Evolutionary conservation across 2,113 vertebrate genomes (phyloP), one percentile per base, ranked within the genome.

Genomic region (Bubo bubo): DNA sequence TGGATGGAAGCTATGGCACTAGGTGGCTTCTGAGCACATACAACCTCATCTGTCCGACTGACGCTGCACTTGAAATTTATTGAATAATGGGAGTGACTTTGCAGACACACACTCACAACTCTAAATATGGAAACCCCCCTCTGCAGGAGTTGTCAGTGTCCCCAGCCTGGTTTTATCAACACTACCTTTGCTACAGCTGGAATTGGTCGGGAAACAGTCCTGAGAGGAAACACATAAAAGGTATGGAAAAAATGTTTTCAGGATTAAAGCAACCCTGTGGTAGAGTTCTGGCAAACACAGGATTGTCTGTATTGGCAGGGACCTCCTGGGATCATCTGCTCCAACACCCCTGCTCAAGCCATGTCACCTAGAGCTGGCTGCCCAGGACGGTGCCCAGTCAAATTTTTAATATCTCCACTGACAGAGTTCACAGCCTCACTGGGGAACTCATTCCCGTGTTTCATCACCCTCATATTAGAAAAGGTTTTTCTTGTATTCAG

Each of bases 1-100:
- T 5, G 4, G 68, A 14, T 75, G 75, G 84, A 72, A 91, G 79
- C 88, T 90, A 93, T 77, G 79, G 84, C 80, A 88, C 55, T 96
- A 94, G 76, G 88, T 26, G 4, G 86, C 71, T 72, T 94, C 77
- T 77, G 62, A 91, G 71, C 16, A 67, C 43, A 56, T 49, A 67
- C 26, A 34, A 26, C 22, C 50, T 73, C 52, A 47, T 88, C 59
- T 83, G 35, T 41, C 76, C 87, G 55, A 67, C 35, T 72, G 83
- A 60, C 0, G 3, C 28, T 66, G 53, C 62, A 79, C 89, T 95
- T 4, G 2, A 87, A 72, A 93, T 86, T 34, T 81, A 76, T 12
- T 82, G 62, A 73, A 87, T 76, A 91, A 72, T 5, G 6, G 60
- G 39, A 72, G 16, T 39, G 28, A 47, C 28, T 90, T 83, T 77